Percentiles rank a stretch among this genome's conserved stretches.
Evolutionary conservation across 2,888 invertebrate genomes (phyloP).

Genomic region (Melanchra persicariae): DNA sequence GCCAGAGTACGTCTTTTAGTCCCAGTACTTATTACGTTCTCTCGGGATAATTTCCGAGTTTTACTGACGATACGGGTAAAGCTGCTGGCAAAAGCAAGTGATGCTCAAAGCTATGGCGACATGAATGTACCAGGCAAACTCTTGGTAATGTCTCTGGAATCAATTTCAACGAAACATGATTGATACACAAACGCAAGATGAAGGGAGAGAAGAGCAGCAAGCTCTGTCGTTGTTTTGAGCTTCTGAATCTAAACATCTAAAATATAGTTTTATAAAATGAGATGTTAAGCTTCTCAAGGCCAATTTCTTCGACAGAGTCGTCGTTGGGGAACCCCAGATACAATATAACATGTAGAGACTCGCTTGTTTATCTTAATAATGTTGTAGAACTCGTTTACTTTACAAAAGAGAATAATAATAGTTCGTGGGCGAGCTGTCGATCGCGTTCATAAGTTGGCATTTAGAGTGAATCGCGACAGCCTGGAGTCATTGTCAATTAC

Average conservation of each 20-base stretch:
- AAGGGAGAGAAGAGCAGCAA: background rate
- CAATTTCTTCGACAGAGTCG: background rate
- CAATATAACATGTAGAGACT: background rate
- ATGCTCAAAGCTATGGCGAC: no score
- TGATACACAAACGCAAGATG: background rate
- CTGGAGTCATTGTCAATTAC: background rate
- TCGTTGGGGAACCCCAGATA: conserved; percentile 11
- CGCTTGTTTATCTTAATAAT: conserved; percentile 5
- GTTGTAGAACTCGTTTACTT: conserved; percentile 31
- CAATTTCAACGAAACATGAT: background rate
- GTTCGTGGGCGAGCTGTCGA: background rate
- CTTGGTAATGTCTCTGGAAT: background rate
- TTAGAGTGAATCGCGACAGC: background rate
- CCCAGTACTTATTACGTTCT: background rate
- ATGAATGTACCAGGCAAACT: background rate
- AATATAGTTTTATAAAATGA: background rate
- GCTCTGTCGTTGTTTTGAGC: no score
- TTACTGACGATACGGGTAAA: no score
- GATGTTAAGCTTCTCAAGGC: background rate
- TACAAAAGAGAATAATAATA: conserved; percentile 9
- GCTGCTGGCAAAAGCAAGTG: no score
- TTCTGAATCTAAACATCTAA: background rate
- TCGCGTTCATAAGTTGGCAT: background rate
- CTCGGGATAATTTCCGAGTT: no score
- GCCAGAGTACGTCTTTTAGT: background rate